Percentiles rank a stretch among this genome's conserved stretches.
These are phyloP conservation scores for Trachymyrmex cornetzi DNA, from an alignment of 1,140 invertebrate genomes.

Conservation along the genomic window DNA sequence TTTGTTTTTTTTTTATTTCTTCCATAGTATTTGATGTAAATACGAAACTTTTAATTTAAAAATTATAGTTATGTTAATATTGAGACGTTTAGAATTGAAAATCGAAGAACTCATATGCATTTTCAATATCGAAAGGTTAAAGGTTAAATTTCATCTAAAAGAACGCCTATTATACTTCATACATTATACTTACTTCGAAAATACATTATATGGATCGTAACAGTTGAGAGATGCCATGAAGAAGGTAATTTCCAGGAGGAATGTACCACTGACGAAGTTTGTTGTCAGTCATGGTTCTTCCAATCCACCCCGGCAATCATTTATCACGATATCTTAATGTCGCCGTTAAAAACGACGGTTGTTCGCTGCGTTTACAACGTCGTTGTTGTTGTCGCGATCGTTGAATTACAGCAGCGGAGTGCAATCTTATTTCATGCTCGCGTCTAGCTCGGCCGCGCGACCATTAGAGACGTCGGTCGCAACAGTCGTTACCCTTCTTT, in stretches of 20 bases:
- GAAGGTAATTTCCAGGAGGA: conserved; percentile 15
- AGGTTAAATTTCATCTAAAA: neutral
- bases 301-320: conserved; percentile 41
- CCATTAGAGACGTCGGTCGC: conserved; percentile 33
- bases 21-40: neutral
- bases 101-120: neutral
- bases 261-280: conserved; percentile 28
- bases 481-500: conserved; percentile 56
- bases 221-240: conserved; percentile 4
- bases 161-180: neutral
- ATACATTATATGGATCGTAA: conserved; percentile 28
- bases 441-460: conserved; percentile 19
- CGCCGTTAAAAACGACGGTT: conserved; percentile 43
- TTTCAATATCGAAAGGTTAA: neutral
- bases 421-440: conserved; percentile 47
- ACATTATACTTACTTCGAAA: neutral
- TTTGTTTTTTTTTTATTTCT: neutral
- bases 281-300: neutral
- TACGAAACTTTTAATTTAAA: neutral
- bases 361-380: conserved; percentile 21
- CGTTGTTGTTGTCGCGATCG: conserved; percentile 5
- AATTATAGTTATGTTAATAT: neutral
- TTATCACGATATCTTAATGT: conserved; percentile 56
- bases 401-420: neutral
- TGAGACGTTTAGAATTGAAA: neutral